Evolutionary conservation across 2,888 invertebrate genomes (phyloP).

Genomic region (Nymphalis polychloros): DNA sequence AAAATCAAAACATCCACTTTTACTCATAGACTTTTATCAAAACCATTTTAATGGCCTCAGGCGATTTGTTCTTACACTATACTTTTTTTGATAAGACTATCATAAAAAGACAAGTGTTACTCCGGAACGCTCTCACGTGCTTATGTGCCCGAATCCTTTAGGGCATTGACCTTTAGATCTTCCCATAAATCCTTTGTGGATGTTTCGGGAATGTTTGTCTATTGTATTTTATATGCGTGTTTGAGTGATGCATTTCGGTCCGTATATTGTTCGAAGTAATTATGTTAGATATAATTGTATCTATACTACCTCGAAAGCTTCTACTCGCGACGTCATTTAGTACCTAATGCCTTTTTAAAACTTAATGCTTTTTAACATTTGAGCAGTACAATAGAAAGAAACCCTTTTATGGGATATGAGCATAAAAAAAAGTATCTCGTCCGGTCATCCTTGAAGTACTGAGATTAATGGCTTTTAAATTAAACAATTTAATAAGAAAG

Average conservation of each 20-base stretch:
- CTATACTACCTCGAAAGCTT: too few species aligned
- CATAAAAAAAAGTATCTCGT: too few species aligned
- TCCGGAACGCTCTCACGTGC: slow-evolving; percentile 35
- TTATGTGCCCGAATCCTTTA: slow-evolving; percentile 32
- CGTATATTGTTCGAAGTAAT: neutral
- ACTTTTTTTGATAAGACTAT: slow-evolving; percentile 32
- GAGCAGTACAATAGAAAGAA: too few species aligned
- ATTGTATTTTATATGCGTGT: neutral
- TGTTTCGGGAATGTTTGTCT: slow-evolving; percentile 8
- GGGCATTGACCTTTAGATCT: slow-evolving; percentile 40
- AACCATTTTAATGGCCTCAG: slow-evolving; percentile 26
- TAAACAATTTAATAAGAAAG: too few species aligned
- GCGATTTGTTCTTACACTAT: slow-evolving; percentile 28
- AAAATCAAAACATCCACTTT: too few species aligned
- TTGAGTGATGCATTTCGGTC: slow-evolving; percentile 8
- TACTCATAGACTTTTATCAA: slow-evolving; percentile 24
- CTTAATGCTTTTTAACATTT: too few species aligned
- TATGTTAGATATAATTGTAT: too few species aligned
- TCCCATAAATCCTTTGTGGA: slow-evolving; percentile 30
- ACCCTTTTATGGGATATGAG: too few species aligned
- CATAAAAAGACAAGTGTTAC: slow-evolving; percentile 30
- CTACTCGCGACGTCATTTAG: too few species aligned
- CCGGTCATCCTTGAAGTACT: too few species aligned
- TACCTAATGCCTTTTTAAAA: too few species aligned
- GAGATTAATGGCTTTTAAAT: too few species aligned